phyloP scores from a whole-genome alignment of 2,113 vertebrate species.

The Rhynchomys soricoides region DNA sequence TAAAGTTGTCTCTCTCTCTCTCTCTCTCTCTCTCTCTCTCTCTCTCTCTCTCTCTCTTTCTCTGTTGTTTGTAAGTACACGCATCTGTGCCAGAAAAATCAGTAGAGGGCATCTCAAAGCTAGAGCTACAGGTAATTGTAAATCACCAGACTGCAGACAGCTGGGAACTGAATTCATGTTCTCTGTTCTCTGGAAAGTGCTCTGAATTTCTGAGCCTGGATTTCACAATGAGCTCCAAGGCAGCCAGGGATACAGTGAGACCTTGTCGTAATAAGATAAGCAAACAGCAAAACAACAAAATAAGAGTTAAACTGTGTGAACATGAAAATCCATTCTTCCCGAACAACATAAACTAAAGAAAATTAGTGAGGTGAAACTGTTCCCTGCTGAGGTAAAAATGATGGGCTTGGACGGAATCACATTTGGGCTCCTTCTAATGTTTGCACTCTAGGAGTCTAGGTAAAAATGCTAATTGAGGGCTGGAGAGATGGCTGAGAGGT shows the following conservation, averaged over 20 bases:
- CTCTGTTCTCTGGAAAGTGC: not conserved
- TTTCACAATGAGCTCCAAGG: not conserved
- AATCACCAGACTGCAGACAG: not conserved
- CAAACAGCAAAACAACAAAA: not conserved
- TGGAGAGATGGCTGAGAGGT: not conserved
- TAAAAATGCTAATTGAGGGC: not conserved
- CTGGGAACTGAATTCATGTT: not conserved
- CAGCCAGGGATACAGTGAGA: not conserved
- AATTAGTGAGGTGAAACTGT: not conserved
- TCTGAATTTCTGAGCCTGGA: not conserved
- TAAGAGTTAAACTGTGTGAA: not conserved
- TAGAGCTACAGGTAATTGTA: not conserved
- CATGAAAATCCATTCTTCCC: not conserved
- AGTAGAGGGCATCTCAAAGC: not conserved
- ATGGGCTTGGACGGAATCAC: not conserved
- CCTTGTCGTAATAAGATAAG: not conserved
- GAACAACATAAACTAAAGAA: not conserved
- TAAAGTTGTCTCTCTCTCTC: not conserved
- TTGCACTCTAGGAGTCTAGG: not conserved
- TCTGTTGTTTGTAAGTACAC: no score
- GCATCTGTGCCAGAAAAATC: not conserved
- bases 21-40: not conserved
- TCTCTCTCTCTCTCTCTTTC: not conserved
- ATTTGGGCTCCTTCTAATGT: not conserved
- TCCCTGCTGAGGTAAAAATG: not conserved